These are phyloP conservation scores for Tyria jacobaeae DNA, from an alignment of 2,888 invertebrate genomes.

Conservation along the genomic window DNA sequence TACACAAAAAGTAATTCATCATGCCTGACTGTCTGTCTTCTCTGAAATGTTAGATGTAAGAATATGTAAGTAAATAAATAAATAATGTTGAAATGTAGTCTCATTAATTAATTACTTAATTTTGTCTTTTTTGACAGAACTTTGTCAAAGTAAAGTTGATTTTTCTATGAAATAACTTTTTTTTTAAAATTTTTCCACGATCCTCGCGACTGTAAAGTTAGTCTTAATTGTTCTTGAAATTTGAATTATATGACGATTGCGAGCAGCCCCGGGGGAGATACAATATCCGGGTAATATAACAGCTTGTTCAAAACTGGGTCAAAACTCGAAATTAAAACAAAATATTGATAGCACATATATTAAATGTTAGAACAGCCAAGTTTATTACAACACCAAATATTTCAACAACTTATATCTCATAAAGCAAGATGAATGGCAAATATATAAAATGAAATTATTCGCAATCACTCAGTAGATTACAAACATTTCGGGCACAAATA, in stretches of 20 bases:
- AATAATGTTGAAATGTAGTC: too few species aligned
- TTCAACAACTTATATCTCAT: conserved; percentile 10
- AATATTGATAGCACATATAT: conserved; percentile 6
- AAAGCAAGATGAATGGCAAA: conserved; percentile 12
- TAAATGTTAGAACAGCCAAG: conserved; percentile 5
- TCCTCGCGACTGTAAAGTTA: neutral
- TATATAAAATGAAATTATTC: conserved; percentile 60
- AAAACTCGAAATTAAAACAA: conserved; percentile 13
- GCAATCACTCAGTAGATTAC: conserved; percentile 69
- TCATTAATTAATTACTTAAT: too few species aligned
- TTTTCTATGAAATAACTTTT: neutral
- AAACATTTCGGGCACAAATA: conserved; percentile 63
- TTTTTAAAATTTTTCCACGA: neutral
- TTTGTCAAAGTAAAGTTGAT: neutral
- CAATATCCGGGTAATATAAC: conserved; percentile 2
- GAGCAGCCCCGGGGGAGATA: neutral
- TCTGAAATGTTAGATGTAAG: too few species aligned
- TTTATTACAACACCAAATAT: conserved; percentile 11
- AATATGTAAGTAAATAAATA: too few species aligned
- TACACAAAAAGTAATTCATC: neutral
- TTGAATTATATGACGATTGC: neutral
- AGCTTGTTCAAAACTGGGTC: conserved; percentile 16
- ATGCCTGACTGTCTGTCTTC: too few species aligned
- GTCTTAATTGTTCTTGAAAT: neutral
- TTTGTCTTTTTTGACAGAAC: too few species aligned